These are phyloP conservation scores for Poecilus cupreus DNA, from an alignment of 2,888 invertebrate genomes.

Conservation along the genomic window DNA sequence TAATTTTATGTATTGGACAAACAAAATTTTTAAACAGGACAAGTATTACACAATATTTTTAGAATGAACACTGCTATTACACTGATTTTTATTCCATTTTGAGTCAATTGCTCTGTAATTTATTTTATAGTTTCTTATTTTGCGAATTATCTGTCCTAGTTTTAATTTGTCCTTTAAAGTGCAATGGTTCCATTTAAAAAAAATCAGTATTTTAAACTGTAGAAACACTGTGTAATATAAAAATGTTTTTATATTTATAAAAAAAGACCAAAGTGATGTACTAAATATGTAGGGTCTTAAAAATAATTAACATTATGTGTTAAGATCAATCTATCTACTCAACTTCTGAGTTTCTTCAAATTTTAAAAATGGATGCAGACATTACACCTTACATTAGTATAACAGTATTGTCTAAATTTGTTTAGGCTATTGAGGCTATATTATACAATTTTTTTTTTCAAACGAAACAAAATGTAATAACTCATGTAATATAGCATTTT, in stretches of 20 bases:
- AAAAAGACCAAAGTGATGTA: not conserved
- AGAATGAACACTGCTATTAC: not conserved
- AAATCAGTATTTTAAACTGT: no score
- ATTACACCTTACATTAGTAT: not conserved
- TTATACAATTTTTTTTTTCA: not conserved
- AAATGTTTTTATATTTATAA: no score
- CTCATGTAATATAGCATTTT: not conserved
- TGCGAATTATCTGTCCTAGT: not conserved
- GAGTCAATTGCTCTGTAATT: no score
- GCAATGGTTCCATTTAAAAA: no score
- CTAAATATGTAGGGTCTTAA: not conserved
- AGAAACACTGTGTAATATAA: no score
- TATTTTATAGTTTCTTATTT: no score
- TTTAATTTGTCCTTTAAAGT: not conserved
- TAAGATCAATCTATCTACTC: not conserved
- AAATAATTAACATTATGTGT: not conserved
- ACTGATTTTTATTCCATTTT: not conserved
- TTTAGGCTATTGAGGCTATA: not conserved
- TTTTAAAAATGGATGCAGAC: not conserved
- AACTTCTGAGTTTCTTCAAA: not conserved
- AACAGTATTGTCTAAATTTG: not conserved
- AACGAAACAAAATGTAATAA: not conserved
- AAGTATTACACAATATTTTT: conserved; percentile 8
- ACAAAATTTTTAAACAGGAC: not conserved
- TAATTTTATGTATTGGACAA: not conserved